Percentiles rank a stretch among this genome's conserved stretches.
Conservation (phyloP, 2,797 vertebrate genomes). For the Xerus rutilus region DNA sequence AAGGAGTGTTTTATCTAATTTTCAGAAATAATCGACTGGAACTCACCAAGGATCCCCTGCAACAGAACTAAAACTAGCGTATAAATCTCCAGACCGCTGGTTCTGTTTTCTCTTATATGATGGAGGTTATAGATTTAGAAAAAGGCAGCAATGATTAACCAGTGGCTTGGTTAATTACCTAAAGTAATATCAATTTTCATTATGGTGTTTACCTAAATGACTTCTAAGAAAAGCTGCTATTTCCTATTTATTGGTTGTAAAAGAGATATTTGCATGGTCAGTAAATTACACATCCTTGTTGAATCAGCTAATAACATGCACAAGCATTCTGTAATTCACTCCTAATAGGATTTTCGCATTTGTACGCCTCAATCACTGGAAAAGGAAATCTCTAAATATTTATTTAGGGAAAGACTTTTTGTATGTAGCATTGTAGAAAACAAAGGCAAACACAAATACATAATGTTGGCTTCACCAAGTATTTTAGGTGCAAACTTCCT, state of each 20-base stretch:
- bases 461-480: background rate
- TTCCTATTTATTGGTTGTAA: background rate
- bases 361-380: background rate
- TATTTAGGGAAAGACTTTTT: background rate
- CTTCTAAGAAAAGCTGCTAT: constrained; percentile 4
- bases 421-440: background rate
- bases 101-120: background rate
- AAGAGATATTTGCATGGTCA: background rate
- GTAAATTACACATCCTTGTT: constrained; percentile 3
- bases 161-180: background rate
- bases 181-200: constrained; percentile 4
- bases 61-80: background rate
- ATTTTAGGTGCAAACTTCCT: background rate
- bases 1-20: constrained; percentile 39
- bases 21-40: background rate
- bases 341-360: constrained; percentile 46
- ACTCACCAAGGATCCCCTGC: background rate
- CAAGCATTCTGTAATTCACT: background rate
- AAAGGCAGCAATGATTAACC: background rate
- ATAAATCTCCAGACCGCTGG: background rate
- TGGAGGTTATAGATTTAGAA: background rate
- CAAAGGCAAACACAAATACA: background rate
- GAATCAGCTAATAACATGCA: constrained; percentile 22
- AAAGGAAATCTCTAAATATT: constrained; percentile 51
- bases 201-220: background rate